These are phyloP conservation scores for Manacus vitellinus DNA, from an alignment of 2,113 vertebrate species.

Conservation along the genomic window DNA sequence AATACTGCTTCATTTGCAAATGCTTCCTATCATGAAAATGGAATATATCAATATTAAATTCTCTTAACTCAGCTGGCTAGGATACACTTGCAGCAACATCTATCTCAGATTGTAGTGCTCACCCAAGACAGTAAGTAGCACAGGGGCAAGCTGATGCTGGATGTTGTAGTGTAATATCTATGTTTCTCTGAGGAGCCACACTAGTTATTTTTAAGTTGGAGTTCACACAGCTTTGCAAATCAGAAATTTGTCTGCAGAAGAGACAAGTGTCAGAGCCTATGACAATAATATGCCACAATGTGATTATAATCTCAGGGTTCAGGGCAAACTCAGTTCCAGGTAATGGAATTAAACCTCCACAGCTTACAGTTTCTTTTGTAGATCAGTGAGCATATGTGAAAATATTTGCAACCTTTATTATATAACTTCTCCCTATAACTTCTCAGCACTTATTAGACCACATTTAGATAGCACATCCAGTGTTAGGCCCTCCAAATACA, in stretches of 20 bases:
- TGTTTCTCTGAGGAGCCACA: not conserved
- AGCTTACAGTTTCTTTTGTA: not conserved
- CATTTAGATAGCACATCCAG: not conserved
- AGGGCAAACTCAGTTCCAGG: not conserved
- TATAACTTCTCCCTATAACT: not conserved
- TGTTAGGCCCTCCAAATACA: not conserved
- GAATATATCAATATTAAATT: not conserved
- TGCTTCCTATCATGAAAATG: not conserved
- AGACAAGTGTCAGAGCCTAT: not conserved
- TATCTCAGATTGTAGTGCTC: not conserved
- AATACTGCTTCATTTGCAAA: not conserved
- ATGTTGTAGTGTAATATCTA: not conserved
- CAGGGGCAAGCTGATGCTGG: not conserved
- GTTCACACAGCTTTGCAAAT: not conserved
- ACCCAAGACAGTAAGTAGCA: not conserved
- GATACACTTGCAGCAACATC: not conserved
- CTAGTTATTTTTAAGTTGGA: not conserved
- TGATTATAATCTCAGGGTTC: not conserved
- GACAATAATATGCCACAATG: not conserved
- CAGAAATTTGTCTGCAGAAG: not conserved
- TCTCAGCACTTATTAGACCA: not conserved
- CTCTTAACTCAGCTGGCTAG: not conserved
- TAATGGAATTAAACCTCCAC: not conserved
- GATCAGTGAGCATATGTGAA: not conserved
- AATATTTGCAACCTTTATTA: not conserved